Evolutionary conservation across 2,888 invertebrate genomes (phyloP).

Genomic region (Pachydiplax longipennis): DNA sequence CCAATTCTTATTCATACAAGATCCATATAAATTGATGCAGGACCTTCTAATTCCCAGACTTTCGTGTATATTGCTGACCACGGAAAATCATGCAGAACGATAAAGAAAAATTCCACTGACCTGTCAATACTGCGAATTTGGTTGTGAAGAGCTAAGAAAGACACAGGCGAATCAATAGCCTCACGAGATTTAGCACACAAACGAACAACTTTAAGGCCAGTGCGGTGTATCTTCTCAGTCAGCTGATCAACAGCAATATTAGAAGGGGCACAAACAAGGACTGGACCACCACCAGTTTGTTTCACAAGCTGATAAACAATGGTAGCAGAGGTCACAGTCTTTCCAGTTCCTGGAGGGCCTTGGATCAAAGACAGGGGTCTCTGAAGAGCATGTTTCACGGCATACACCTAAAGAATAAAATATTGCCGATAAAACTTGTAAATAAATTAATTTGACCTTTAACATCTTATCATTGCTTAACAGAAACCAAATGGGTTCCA

Average conservation of each 20-base stretch:
- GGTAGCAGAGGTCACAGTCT: conserved; percentile 99
- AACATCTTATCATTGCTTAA: too few species aligned
- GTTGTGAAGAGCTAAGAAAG: conserved; percentile 95
- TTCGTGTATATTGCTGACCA: too few species aligned
- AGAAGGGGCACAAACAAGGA: conserved; percentile 97
- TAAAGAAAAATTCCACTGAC: conserved; percentile 53
- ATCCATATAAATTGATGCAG: too few species aligned
- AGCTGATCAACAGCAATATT: conserved; percentile 99
- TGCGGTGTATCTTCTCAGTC: conserved; percentile 97
- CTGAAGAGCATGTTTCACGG: conserved; percentile 97
- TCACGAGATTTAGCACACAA: conserved; percentile 98
- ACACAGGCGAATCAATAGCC: conserved; percentile 96
- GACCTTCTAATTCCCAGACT: too few species aligned
- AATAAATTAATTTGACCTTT: too few species aligned
- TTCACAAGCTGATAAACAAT: conserved; percentile 98
- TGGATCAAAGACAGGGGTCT: conserved; percentile 96
- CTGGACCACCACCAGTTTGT: conserved; percentile 88
- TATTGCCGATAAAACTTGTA: too few species aligned
- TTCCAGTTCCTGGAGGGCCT: conserved; percentile 97
- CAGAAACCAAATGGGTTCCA: too few species aligned
- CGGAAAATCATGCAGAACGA: too few species aligned
- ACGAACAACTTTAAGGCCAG: conserved; percentile 91
- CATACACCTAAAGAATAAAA: conserved; percentile 75
- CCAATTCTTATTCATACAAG: too few species aligned
- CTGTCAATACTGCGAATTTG: conserved; percentile 95